Evolutionary conservation across 2,888 invertebrate genomes (phyloP).

Genomic region (Muschampia plurimacula): DNA sequence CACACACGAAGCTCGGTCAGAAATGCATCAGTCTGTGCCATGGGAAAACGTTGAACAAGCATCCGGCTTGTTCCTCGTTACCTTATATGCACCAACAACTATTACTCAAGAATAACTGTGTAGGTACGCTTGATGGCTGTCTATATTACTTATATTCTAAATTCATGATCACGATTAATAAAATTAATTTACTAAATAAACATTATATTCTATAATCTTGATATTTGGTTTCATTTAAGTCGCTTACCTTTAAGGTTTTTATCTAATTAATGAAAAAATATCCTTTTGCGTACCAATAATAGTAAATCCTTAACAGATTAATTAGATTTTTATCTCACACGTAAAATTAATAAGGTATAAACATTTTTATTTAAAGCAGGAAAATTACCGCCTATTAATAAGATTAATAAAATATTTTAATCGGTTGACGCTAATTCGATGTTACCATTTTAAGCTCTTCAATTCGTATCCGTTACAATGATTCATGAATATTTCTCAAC

Average conservation of each 20-base stretch:
- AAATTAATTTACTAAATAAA: not conserved
- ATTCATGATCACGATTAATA: not conserved
- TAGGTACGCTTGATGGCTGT: constrained; percentile 6
- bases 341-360: no score
- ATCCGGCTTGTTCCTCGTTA: constrained; percentile 68
- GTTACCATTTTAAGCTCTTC: not conserved
- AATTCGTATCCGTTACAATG: not conserved
- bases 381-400: no score
- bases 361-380: no score
- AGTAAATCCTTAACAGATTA: no score
- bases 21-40: constrained; percentile 72
- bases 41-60: constrained; percentile 68
- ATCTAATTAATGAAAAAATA: no score
- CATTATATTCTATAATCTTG: no score
- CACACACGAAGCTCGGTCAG: constrained; percentile 65
- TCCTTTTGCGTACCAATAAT: no score
- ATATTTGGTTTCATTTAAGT: no score
- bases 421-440: no score
- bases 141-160: not conserved
- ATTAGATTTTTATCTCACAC: no score
- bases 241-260: no score
- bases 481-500: constrained; percentile 50
- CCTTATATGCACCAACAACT: constrained; percentile 72
- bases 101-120: constrained; percentile 50
- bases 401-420: no score